Base-by-base conservation (phyloP, 2,888 invertebrate species). In the Platynereis dumerilii region DNA sequence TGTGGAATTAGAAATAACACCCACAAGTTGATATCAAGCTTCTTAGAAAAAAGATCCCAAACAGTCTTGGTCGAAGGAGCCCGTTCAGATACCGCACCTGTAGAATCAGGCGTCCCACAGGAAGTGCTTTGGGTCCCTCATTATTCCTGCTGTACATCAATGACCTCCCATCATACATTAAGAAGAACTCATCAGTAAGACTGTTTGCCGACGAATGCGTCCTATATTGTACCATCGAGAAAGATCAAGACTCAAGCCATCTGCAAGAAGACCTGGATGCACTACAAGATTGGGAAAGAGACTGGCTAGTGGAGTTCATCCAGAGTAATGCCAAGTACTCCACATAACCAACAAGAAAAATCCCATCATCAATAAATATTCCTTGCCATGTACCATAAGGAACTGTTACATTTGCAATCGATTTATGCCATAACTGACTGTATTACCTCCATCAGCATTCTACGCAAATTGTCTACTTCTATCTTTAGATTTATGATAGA, bases 61-160 rank as follows among this genome's bases (percentile, higher is more conserved):
- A 34, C 58, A 26, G 68, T 71, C 1, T 24, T 64, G 2, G 58
- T 67, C 1, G 60, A 67, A 27, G 67, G 67, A 15, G 45, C 58
- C 1, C 27, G n/a, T 7, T 69, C 68, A 26, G 24, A 44, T 17
- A 48, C 61, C 26, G 60, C 66, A 15, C 27, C 67, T 7, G 68
- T 74, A 0, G 63, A 60, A 29, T 69, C 69, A 15, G 66, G 72
- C 20, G 69, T 70, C 15, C 69, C 70, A 7, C 72, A 69, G 42
- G 69, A 10, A 60, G 69, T 10, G 70, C 71, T 22, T 64, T 71
- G 1, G 71, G 67, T 17, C 73, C 67, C 2, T 22, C 68, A 15
- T 62, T 74, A 22, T 74, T 72, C 62, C 64, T 72, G 2, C 2
- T 69, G 10, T 70, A 63, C 48, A 72, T 73, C 10, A 72, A 74